Percentiles rank a stretch among this genome's conserved stretches.
Evolutionary conservation across 2,888 invertebrate species (phyloP).

Genomic region (Thymelicus sylvestris): DNA sequence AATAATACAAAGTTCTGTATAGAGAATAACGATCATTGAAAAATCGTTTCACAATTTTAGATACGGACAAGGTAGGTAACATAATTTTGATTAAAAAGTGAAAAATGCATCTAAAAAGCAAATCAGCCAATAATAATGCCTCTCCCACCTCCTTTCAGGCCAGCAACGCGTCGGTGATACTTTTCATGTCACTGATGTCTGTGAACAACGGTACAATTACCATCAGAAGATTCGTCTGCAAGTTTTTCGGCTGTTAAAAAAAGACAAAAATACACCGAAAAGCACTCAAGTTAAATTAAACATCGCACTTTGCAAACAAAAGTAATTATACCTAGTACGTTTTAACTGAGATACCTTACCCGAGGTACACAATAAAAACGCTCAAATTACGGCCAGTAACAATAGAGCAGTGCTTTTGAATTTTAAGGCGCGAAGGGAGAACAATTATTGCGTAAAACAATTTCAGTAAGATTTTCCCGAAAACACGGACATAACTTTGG

Average conservation of each 20-base stretch:
- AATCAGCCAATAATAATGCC: too few relatives aligned
- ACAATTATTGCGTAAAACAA: constrained; percentile 54
- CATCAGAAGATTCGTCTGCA: background rate
- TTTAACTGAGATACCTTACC: constrained; percentile 22
- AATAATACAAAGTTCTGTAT: background rate
- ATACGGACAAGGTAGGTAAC: background rate
- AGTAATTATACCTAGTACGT: constrained; percentile 23
- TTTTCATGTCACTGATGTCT: too few relatives aligned
- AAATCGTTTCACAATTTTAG: background rate
- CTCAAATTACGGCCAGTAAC: constrained; percentile 41
- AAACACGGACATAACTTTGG: constrained; percentile 60
- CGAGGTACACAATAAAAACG: constrained; percentile 28
- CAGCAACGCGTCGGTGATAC: too few relatives aligned
- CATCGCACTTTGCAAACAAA: constrained; percentile 27
- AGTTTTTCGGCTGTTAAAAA: background rate
- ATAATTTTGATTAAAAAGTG: too few relatives aligned
- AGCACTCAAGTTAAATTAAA: constrained; percentile 1
- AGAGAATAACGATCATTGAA: background rate
- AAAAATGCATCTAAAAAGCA: too few relatives aligned
- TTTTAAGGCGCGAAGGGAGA: constrained; percentile 41
- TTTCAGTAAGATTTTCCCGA: constrained; percentile 53
- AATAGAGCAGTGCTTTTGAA: constrained; percentile 29
- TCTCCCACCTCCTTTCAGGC: too few relatives aligned
- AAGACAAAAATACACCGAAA: background rate
- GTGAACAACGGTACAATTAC: too few relatives aligned